Conservation (phyloP, 2,888 invertebrate species). For the Leptura quadrifasciata region DNA sequence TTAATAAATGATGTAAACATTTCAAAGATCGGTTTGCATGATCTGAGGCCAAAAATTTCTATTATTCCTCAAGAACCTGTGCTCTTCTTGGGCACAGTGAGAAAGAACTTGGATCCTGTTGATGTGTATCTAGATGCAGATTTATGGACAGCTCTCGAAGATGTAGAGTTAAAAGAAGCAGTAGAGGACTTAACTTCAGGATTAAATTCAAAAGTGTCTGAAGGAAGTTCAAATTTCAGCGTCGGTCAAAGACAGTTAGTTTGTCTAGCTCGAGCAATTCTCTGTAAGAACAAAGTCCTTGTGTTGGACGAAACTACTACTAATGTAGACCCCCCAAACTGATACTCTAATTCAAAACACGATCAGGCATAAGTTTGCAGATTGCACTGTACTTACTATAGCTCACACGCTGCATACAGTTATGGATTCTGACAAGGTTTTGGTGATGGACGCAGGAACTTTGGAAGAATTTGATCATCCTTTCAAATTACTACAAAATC, state of each 20-base stretch:
- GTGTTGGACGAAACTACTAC: conserved; percentile 85
- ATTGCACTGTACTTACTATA: conserved; percentile 88
- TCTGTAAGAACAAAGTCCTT: conserved; percentile 71
- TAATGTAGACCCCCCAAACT: conserved; percentile 87
- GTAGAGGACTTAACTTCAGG: conserved; percentile 75
- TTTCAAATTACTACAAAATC: conserved; percentile 77
- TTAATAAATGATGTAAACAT: conserved; percentile 79
- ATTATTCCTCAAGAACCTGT: conserved; percentile 80
- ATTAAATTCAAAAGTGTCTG: conserved; percentile 74
- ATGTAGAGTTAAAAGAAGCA: conserved; percentile 84
- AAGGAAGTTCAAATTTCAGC: conserved; percentile 75
- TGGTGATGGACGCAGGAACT: conserved; percentile 87
- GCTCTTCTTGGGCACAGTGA: conserved; percentile 88
- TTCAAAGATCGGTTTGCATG: conserved; percentile 74
- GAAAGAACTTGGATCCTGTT: conserved; percentile 94
- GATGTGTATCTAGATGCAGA: conserved; percentile 82
- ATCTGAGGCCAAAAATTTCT: conserved; percentile 75
- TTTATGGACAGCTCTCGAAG: conserved; percentile 89
- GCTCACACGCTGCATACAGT: conserved; percentile 90
- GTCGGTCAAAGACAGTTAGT: conserved; percentile 81
- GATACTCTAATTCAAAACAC: conserved; percentile 86
- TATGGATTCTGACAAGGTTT: conserved; percentile 87
- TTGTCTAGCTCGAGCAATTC: conserved; percentile 81
- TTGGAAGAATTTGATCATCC: conserved; percentile 88
- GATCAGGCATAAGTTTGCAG: conserved; percentile 83